These are phyloP conservation scores for Xestoiulus laeticollis DNA, from an alignment of 2,888 invertebrate genomes.

Conservation along the genomic window DNA sequence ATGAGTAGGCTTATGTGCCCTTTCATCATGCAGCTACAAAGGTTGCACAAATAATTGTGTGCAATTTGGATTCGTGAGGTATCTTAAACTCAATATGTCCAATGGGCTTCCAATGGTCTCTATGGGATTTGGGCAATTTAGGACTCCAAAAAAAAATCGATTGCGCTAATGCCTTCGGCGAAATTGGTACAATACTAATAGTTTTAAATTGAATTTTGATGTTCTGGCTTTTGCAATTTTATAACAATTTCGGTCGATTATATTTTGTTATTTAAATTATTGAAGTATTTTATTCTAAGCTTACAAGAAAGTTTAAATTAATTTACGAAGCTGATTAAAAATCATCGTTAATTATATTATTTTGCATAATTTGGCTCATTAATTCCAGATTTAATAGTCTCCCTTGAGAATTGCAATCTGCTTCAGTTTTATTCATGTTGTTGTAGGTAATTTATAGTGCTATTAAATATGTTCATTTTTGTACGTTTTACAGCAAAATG, in stretches of 20 bases:
- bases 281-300: not conserved
- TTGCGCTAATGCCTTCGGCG: not conserved
- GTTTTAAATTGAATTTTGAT: not conserved
- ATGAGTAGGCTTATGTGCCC: not conserved
- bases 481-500: too few species aligned
- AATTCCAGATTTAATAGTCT: not conserved
- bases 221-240: not conserved
- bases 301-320: not conserved
- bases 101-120: not conserved
- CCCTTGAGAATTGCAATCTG: not conserved
- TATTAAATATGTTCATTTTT: too few species aligned
- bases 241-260: not conserved
- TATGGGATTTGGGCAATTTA: not conserved
- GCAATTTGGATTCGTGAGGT: not conserved
- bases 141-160: not conserved
- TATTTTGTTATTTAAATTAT: not conserved
- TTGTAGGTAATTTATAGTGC: too few species aligned
- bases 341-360: not conserved
- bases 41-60: not conserved
- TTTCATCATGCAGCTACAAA: not conserved
- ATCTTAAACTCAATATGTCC: not conserved
- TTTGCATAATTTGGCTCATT: not conserved
- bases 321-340: not conserved
- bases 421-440: too few species aligned
- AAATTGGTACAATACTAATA: not conserved